Percentiles rank a stretch among this genome's conserved stretches.
phyloP scores from a whole-genome alignment of 1,140 invertebrate species.

The Plodia interpunctella region DNA sequence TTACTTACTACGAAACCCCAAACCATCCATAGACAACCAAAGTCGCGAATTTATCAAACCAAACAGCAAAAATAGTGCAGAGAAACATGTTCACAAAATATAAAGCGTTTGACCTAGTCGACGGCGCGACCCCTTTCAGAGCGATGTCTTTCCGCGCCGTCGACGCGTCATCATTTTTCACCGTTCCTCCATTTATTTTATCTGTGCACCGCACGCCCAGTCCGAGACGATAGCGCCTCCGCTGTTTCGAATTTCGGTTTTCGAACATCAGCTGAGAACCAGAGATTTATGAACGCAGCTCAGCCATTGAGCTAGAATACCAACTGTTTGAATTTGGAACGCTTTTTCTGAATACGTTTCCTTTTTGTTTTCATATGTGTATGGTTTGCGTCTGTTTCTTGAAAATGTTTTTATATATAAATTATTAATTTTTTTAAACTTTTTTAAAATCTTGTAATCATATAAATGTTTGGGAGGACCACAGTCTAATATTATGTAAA shows the following conservation, averaged over 20 bases:
- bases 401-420: too few relatives aligned
- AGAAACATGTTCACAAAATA: constrained; percentile 20
- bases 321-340: constrained; percentile 43
- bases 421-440: too few relatives aligned
- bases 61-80: constrained; percentile 6
- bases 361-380: too few relatives aligned
- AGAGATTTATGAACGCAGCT: constrained; percentile 38
- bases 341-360: constrained; percentile 29
- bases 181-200: constrained; percentile 69
- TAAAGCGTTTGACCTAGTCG: constrained; percentile 37
- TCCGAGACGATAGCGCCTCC: constrained; percentile 39
- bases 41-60: neutral
- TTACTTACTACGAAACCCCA: too few relatives aligned
- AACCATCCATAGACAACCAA: too few relatives aligned
- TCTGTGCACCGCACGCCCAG: constrained; percentile 60
- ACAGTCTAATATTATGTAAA: too few relatives aligned
- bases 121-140: constrained; percentile 48
- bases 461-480: too few relatives aligned
- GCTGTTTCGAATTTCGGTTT: constrained; percentile 40
- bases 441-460: too few relatives aligned
- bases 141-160: constrained; percentile 50
- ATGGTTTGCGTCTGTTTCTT: constrained; percentile 13
- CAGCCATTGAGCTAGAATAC: constrained; percentile 38
- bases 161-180: constrained; percentile 67
- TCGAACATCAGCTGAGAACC: constrained; percentile 61